Evolutionary conservation across 2,888 invertebrate genomes (phyloP).

Genomic region (Anodontia alba): DNA sequence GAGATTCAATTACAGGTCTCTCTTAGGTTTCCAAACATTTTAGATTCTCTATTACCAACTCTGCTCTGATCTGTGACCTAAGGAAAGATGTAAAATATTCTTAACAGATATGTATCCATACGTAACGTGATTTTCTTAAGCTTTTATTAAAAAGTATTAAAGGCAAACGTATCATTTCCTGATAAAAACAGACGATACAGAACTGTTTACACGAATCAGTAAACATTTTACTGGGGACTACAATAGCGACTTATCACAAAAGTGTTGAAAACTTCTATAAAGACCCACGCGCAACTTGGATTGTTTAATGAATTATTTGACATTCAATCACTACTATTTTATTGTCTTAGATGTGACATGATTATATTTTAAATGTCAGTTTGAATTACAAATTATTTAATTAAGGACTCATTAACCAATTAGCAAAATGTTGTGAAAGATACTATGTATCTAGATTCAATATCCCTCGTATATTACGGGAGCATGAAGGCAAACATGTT

Average conservation of each 20-base stretch:
- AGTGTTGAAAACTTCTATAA: neutral
- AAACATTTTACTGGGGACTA: neutral
- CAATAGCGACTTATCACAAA: neutral
- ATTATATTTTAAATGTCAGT: neutral
- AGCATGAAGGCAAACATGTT: too few species aligned
- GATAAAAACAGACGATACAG: neutral
- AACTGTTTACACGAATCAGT: slow-evolving; percentile 1
- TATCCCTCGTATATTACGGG: too few species aligned
- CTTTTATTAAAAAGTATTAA: slow-evolving; percentile 7
- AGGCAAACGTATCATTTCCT: neutral
- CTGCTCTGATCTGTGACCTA: slow-evolving; percentile 5
- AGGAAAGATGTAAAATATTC: neutral
- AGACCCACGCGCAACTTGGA: neutral
- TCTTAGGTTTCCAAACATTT: neutral
- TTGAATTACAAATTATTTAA: neutral
- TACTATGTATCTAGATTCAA: too few species aligned
- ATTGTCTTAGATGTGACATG: neutral
- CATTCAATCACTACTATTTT: neutral
- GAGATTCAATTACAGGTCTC: neutral
- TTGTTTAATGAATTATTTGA: neutral
- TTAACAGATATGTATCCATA: neutral
- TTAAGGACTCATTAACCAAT: neutral
- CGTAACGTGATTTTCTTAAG: slow-evolving; percentile 3
- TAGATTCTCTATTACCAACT: neutral
- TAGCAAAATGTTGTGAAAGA: too few species aligned